Conservation (phyloP, 2,888 invertebrate species). For the Pardosa pseudoannulata region DNA sequence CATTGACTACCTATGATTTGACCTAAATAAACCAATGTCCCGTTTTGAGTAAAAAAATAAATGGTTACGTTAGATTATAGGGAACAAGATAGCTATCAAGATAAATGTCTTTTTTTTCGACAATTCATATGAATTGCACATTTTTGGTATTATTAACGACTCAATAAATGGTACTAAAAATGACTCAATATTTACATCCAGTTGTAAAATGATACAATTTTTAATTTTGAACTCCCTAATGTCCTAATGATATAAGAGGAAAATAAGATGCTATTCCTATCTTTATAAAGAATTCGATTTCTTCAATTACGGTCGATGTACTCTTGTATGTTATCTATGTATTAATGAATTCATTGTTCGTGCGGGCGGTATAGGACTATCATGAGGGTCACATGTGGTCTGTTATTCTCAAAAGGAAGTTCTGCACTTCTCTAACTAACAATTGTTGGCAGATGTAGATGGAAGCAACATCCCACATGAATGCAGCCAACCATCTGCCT, state of each 20-base stretch:
- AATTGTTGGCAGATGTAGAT: slow-evolving; percentile 7
- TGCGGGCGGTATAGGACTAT: slow-evolving; percentile 2
- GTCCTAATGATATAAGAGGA: not conserved
- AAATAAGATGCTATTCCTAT: not conserved
- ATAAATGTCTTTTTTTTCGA: no score
- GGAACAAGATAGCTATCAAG: no score
- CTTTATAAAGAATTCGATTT: not conserved
- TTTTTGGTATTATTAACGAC: no score
- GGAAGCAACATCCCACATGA: slow-evolving; percentile 8
- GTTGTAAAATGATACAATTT: not conserved
- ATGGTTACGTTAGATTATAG: no score
- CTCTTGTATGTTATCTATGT: not conserved
- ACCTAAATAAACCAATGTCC: no score
- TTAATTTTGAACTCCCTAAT: not conserved
- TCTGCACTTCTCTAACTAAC: not conserved
- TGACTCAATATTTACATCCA: no score
- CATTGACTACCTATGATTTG: no score
- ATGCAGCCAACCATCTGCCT: not conserved
- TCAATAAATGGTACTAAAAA: no score
- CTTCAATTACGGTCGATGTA: not conserved
- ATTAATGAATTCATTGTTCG: slow-evolving; percentile 7
- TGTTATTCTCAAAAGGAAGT: slow-evolving; percentile 4
- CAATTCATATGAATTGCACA: no score
- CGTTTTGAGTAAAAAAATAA: no score
- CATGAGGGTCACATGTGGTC: slow-evolving; percentile 13